Evolutionary conservation across 2,888 invertebrate genomes (phyloP).

Genomic region (Physocephala rufipes): DNA sequence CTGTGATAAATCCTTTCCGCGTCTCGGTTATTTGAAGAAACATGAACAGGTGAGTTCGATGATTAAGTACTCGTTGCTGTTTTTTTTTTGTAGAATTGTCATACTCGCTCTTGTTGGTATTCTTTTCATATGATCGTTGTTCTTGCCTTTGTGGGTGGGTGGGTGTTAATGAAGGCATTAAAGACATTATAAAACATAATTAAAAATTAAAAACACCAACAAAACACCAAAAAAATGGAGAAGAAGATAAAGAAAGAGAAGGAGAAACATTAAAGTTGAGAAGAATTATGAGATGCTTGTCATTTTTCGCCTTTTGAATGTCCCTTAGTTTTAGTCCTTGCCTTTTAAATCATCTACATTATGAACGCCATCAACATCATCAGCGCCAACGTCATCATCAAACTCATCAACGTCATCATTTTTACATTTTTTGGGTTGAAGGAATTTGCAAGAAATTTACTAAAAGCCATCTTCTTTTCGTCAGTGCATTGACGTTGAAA

Average conservation of each 20-base stretch:
- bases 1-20: slow-evolving; percentile 90
- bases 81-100: too few species aligned
- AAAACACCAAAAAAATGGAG: not conserved
- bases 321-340: too few species aligned
- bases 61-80: too few species aligned
- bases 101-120: not conserved
- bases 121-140: not conserved
- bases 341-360: too few species aligned
- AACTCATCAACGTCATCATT: too few species aligned
- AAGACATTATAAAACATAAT: not conserved
- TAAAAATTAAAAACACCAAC: too few species aligned
- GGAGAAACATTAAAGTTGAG: not conserved
- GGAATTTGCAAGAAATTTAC: not conserved
- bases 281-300: too few species aligned
- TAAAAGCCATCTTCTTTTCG: not conserved
- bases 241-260: not conserved
- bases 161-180: not conserved
- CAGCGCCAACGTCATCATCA: too few species aligned
- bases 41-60: slow-evolving; percentile 83
- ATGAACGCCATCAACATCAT: too few species aligned
- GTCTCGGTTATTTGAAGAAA: slow-evolving; percentile 86
- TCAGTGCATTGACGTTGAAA: too few species aligned
- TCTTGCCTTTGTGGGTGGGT: not conserved
- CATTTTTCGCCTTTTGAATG: not conserved
- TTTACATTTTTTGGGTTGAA: not conserved